phyloP scores from a whole-genome alignment of 2,888 invertebrate species.

The Drosophila birchii region DNA sequence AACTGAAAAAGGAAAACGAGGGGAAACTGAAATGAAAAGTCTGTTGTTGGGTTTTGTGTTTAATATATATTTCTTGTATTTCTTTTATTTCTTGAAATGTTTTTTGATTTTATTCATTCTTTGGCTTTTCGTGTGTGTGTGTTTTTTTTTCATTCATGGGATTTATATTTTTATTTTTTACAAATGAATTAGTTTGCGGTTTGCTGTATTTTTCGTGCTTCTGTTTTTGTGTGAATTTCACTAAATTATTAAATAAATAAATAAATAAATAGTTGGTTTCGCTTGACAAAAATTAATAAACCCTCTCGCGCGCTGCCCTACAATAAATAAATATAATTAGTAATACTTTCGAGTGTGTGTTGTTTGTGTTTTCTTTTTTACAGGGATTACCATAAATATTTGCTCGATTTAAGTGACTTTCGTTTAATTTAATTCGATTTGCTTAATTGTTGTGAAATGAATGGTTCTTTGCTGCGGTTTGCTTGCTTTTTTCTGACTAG shows the following conservation, averaged over 20 bases:
- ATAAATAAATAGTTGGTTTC: conserved; percentile 45
- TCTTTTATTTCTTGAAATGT: conserved; percentile 42
- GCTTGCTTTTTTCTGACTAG: conserved; percentile 62
- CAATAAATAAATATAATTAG: conserved; percentile 59
- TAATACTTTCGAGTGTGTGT: conserved; percentile 51
- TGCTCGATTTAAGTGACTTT: conserved; percentile 59
- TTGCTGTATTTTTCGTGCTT: conserved; percentile 44
- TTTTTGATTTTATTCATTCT: conserved; percentile 71
- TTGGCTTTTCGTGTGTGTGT: conserved; percentile 66
- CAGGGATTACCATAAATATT: conserved; percentile 53
- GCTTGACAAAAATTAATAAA: conserved; percentile 48
- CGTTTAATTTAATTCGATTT: conserved; percentile 62
- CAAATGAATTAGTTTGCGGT: conserved; percentile 50
- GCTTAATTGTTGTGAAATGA: conserved; percentile 59
- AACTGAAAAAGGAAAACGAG: conserved; percentile 30
- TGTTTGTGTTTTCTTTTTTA: background rate
- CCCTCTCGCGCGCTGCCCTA: conserved; percentile 23
- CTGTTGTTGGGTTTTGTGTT: conserved; percentile 16
- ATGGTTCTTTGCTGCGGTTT: conserved; percentile 39
- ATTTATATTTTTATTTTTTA: conserved; percentile 28
- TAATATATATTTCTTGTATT: conserved; percentile 1
- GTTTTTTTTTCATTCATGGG: conserved; percentile 34
- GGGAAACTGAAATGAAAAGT: conserved; percentile 33
- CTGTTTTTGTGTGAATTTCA: conserved; percentile 48
- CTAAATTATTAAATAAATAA: conserved; percentile 52